These are phyloP conservation scores for Petroica traversi DNA, from an alignment of 2,113 vertebrate species.

Conservation along the genomic window DNA sequence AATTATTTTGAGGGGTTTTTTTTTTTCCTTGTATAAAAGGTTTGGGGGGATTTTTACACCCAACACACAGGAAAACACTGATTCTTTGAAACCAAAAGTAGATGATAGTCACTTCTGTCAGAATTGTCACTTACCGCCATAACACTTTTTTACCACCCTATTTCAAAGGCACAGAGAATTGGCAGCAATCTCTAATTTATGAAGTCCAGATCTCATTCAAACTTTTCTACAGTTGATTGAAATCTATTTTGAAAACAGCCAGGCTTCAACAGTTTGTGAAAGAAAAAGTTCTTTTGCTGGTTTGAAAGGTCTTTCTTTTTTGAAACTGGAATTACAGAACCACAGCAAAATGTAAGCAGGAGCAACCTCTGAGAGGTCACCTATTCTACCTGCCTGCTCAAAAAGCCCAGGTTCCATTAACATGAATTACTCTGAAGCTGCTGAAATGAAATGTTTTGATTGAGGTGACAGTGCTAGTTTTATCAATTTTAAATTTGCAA, in stretches of 20 bases:
- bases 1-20: not conserved
- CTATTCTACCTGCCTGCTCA: not conserved
- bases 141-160: not conserved
- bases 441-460: not conserved
- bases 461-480: not conserved
- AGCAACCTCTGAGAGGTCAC: not conserved
- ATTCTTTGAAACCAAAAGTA: not conserved
- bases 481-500: not conserved
- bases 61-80: not conserved
- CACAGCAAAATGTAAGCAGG: not conserved
- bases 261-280: not conserved
- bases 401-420: not conserved
- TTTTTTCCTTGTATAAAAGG: not conserved
- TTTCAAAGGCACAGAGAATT: conserved; percentile 19
- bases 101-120: not conserved
- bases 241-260: conserved; percentile 38
- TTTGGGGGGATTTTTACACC: not conserved
- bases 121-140: not conserved
- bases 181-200: not conserved
- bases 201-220: conserved; percentile 10
- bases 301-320: conserved; percentile 29
- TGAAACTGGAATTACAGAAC: not conserved
- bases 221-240: not conserved
- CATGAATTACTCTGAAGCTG: not conserved
- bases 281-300: not conserved